Evolutionary conservation across 2,113 vertebrate genomes (phyloP).

Genomic region (Aviceda subcristata): DNA sequence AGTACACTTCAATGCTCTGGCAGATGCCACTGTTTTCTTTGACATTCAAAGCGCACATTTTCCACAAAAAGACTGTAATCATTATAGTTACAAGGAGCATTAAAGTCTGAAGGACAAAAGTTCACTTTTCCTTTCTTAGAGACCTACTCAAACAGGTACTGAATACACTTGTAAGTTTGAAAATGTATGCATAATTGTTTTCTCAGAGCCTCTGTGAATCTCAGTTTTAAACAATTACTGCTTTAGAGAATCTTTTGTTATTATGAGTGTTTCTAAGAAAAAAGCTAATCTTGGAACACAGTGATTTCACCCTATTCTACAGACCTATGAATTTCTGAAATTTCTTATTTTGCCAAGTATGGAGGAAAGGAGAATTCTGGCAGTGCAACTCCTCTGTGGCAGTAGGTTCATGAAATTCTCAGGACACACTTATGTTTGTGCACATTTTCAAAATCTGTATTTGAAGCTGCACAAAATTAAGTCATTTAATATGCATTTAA

Average conservation of each 20-base stretch:
- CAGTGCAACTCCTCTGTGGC: not conserved
- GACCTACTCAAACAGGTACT: not conserved
- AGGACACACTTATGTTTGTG: not conserved
- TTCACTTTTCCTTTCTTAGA: not conserved
- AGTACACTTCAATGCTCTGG: not conserved
- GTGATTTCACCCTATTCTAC: not conserved
- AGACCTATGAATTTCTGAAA: not conserved
- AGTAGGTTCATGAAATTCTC: not conserved
- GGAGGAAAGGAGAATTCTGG: not conserved
- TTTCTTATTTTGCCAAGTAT: not conserved
- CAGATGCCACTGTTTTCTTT: not conserved
- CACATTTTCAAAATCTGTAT: not conserved
- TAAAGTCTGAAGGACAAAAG: not conserved
- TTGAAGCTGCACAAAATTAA: not conserved
- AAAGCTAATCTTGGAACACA: not conserved
- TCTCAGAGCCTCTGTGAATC: not conserved
- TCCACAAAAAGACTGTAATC: not conserved
- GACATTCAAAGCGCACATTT: not conserved
- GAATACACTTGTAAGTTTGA: not conserved
- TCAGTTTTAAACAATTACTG: not conserved
- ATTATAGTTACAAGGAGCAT: not conserved
- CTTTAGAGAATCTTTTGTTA: not conserved
- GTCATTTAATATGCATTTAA: not conserved
- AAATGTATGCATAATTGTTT: not conserved
- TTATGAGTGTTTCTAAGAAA: not conserved